phyloP scores from a whole-genome alignment of 2,797 vertebrate genomes.

The Limosa lapponica region DNA sequence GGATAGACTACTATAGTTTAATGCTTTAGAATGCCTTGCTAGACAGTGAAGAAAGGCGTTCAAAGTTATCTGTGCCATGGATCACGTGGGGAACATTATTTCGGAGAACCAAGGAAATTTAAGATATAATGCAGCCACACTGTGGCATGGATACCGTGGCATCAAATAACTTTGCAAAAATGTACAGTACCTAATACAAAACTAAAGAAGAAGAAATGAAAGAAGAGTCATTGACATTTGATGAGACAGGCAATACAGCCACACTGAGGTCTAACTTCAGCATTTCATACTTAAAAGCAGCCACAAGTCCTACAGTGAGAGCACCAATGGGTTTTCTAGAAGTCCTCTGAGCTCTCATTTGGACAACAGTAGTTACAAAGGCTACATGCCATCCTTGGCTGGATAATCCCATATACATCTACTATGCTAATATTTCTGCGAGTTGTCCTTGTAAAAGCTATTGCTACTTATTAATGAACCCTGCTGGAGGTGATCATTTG shows the following conservation, averaged over 20 bases:
- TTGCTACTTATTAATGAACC: neutral
- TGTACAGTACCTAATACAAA: neutral
- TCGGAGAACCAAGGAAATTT: neutral
- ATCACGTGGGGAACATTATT: fast-evolving
- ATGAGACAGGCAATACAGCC: neutral
- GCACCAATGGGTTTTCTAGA: neutral
- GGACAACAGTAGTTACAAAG: neutral
- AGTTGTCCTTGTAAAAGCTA: neutral
- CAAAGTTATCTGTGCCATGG: neutral
- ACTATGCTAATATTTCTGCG: neutral
- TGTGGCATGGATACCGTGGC: neutral
- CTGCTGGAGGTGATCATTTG: neutral
- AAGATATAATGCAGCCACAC: neutral
- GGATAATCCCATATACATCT: neutral
- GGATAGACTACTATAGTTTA: neutral
- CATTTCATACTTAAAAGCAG: neutral
- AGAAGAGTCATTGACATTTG: neutral
- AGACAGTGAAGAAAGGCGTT: neutral
- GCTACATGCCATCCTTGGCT: neutral
- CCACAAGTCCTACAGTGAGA: neutral
- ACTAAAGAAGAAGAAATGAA: neutral
- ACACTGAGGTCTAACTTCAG: neutral
- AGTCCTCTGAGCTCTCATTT: neutral
- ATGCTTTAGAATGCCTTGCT: neutral
- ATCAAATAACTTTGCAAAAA: neutral